phyloP scores from a whole-genome alignment of 2,113 vertebrate genomes.

The Lipophrys pholis region DNA sequence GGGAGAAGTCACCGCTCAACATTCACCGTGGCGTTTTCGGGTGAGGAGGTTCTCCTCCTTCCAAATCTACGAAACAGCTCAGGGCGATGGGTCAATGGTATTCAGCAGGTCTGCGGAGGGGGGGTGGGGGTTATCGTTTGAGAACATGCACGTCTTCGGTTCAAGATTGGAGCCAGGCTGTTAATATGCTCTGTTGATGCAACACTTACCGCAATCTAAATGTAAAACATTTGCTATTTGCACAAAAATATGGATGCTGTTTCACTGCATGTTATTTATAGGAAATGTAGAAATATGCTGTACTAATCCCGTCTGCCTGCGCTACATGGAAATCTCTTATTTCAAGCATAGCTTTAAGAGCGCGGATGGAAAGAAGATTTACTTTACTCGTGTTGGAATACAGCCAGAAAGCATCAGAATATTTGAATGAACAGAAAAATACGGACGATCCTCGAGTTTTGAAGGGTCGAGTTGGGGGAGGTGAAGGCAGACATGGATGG shows the following conservation, averaged over 20 bases:
- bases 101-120: not conserved
- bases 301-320: not conserved
- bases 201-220: no score
- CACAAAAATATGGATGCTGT: not conserved
- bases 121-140: not conserved
- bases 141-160: not conserved
- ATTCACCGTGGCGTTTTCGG: not conserved
- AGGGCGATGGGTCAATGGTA: not conserved
- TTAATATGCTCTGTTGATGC: not conserved
- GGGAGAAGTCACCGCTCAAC: not conserved
- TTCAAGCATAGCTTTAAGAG: not conserved
- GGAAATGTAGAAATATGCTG: not conserved
- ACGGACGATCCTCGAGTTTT: no score
- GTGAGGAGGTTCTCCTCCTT: slow-evolving; percentile 7
- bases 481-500: no score
- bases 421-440: no score
- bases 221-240: not conserved
- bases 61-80: slow-evolving; percentile 2
- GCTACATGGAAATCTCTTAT: no score
- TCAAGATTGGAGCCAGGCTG: not conserved
- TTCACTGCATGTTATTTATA: slow-evolving; percentile 8
- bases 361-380: no score
- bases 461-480: no score
- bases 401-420: no score
- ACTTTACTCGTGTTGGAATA: no score